Evolutionary conservation across 2,113 vertebrate genomes (phyloP).

Genomic region (Callorhinus ursinus): DNA sequence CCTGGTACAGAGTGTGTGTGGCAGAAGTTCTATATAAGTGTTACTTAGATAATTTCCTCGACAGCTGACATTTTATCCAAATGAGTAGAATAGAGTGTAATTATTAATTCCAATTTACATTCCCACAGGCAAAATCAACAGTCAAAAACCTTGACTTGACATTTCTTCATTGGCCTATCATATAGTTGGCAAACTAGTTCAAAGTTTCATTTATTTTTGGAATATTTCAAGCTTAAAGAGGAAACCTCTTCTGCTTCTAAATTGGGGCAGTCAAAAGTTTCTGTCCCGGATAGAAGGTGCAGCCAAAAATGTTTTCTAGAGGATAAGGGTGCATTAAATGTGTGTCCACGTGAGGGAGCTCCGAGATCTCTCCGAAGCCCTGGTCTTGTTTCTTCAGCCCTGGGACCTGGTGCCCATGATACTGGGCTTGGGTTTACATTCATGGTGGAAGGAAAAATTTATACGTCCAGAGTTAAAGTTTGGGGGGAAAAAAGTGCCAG

Average conservation of each 20-base stretch:
- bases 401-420: not conserved
- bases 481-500: not conserved
- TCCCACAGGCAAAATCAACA: not conserved
- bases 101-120: constrained; percentile 5
- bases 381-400: not conserved
- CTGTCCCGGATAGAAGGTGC: not conserved
- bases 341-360: constrained; percentile 85
- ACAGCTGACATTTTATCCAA: constrained; percentile 36
- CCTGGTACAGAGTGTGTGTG: not conserved
- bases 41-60: not conserved
- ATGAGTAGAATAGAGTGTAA: not conserved
- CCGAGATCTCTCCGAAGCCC: constrained; percentile 65
- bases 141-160: not conserved
- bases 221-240: constrained; percentile 27
- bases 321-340: constrained; percentile 15
- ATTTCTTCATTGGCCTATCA: not conserved
- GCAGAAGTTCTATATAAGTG: not conserved
- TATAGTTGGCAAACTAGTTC: not conserved
- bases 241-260: not conserved
- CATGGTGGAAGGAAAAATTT: constrained; percentile 37
- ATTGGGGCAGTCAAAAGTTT: not conserved
- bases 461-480: constrained; percentile 15
- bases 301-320: not conserved
- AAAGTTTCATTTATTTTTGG: constrained; percentile 23
- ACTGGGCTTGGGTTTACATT: not conserved